Evolutionary conservation across 2,888 invertebrate species (phyloP).

Genomic region (Choristoneura rosaceana): DNA sequence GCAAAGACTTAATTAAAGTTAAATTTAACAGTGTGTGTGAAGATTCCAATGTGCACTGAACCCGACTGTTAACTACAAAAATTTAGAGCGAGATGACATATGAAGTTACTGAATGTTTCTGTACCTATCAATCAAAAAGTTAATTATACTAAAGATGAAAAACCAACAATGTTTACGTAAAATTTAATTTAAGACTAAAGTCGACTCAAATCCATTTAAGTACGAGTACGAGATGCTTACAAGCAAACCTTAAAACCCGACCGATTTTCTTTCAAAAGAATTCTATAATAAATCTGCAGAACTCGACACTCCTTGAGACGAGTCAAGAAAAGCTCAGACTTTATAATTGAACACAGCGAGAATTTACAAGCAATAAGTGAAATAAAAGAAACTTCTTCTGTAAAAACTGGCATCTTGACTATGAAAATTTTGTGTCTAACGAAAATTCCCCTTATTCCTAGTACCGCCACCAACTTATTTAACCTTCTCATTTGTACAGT

Average conservation of each 20-base stretch:
- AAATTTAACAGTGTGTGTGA: no score
- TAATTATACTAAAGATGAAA: neutral
- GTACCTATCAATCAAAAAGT: no score
- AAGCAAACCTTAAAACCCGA: slow-evolving; percentile 17
- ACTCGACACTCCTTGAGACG: slow-evolving; percentile 35
- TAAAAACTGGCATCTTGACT: neutral
- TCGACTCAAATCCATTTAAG: slow-evolving; percentile 8
- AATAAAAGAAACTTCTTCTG: neutral
- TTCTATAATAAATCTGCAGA: slow-evolving; percentile 33
- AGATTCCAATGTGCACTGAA: no score
- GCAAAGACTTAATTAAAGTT: no score
- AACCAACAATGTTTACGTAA: neutral
- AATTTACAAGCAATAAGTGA: slow-evolving; percentile 31
- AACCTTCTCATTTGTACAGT: no score
- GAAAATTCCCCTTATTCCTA: no score
- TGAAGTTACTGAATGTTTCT: no score
- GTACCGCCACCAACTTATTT: no score
- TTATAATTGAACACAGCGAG: slow-evolving; percentile 26
- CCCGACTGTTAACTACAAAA: no score
- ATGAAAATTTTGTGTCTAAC: no score
- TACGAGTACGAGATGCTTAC: slow-evolving; percentile 29
- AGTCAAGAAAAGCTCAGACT: slow-evolving; percentile 34
- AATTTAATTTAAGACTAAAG: neutral
- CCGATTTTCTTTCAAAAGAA: slow-evolving; percentile 31
- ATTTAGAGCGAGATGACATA: no score